Evolutionary conservation across 2,797 vertebrate species (phyloP).

Genomic region (Okamejei kenojei): DNA sequence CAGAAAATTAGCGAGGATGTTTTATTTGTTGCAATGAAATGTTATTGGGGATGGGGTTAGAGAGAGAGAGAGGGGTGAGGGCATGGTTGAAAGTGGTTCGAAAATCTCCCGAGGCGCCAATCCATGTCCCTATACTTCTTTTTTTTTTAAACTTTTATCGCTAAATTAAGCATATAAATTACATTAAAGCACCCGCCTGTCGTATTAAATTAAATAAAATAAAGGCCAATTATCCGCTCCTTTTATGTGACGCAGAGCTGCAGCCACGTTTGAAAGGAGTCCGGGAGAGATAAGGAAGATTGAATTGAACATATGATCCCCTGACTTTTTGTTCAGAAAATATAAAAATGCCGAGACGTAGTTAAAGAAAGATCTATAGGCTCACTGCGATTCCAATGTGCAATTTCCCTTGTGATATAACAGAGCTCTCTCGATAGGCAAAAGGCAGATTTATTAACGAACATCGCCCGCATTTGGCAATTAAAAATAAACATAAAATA

Average conservation of each 20-base stretch:
- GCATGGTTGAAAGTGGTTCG: background rate
- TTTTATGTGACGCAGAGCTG: constrained; percentile 59
- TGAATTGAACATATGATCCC: constrained; percentile 56
- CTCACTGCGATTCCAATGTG: constrained; percentile 62
- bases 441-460: constrained; percentile 27
- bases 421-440: constrained; percentile 18
- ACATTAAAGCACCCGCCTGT: constrained; percentile 67
- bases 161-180: constrained; percentile 78
- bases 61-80: background rate
- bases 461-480: background rate
- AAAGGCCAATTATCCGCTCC: constrained; percentile 71
- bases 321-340: constrained; percentile 56
- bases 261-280: constrained; percentile 62
- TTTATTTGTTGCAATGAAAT: background rate
- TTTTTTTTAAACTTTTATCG: constrained; percentile 64
- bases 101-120: constrained; percentile 13
- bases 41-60: background rate
- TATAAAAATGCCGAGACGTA: constrained; percentile 59
- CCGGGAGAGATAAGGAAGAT: constrained; percentile 66
- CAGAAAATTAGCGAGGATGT: background rate
- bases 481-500: constrained; percentile 17
- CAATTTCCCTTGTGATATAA: constrained; percentile 52
- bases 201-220: constrained; percentile 74
- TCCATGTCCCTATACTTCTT: constrained; percentile 42
- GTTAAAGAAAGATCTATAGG: constrained; percentile 57